A percentile compares a stretch with the other conserved stretches of the same genome.
Conservation (phyloP, 2,113 vertebrate species). For the Aythya baeri region DNA sequence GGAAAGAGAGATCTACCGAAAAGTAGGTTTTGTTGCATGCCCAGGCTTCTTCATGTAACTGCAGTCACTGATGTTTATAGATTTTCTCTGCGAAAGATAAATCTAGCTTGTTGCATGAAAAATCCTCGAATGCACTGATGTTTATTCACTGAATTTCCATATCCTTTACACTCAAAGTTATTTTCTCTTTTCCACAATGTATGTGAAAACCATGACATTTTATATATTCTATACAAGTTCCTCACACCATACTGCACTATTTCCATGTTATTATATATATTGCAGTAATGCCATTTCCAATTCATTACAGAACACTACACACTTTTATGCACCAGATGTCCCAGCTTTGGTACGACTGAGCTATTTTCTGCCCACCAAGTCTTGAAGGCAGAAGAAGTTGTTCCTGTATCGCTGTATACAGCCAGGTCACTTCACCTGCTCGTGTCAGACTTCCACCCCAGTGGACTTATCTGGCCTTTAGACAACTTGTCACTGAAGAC, state of each 20-base stretch:
- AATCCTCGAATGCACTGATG: constrained; percentile 63
- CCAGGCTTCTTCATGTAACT: constrained; percentile 10
- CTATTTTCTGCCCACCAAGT: constrained; percentile 59
- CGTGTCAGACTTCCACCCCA: neutral
- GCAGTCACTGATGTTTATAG: constrained; percentile 47
- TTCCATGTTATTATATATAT: constrained; percentile 54
- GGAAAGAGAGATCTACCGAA: neutral
- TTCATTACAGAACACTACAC: constrained; percentile 45
- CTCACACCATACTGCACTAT: constrained; percentile 55
- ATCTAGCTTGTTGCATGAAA: constrained; percentile 65
- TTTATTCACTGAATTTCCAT: constrained; percentile 68
- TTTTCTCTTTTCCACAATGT: constrained; percentile 69
- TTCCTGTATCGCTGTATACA: neutral
- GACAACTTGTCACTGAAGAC: neutral
- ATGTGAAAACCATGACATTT: constrained; percentile 63
- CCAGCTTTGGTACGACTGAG: constrained; percentile 28
- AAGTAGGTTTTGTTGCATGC: constrained; percentile 45
- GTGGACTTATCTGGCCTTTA: neutral
- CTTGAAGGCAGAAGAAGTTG: constrained; percentile 7
- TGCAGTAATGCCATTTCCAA: constrained; percentile 65
- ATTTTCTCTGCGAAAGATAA: constrained; percentile 48
- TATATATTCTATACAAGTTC: constrained; percentile 60
- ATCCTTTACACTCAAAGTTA: constrained; percentile 66
- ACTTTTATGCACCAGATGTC: constrained; percentile 53
- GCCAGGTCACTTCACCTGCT: neutral